Conservation (phyloP, 2,113 vertebrate genomes). For the Amia ocellicauda region DNA sequence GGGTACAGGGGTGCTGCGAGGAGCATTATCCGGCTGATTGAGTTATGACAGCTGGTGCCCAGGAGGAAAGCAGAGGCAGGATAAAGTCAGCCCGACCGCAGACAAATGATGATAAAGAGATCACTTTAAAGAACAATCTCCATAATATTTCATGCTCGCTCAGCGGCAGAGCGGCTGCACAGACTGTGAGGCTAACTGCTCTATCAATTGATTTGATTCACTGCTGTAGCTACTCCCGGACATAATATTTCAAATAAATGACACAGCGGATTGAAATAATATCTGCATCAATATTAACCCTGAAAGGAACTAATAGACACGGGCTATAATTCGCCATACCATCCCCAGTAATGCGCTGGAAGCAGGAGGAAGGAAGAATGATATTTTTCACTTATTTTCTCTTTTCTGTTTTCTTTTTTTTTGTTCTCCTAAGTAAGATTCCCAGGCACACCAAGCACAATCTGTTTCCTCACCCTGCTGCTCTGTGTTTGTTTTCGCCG, state of each 20-base stretch:
- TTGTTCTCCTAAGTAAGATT: no score
- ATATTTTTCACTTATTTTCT: conserved; percentile 50
- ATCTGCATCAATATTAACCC: conserved; percentile 99
- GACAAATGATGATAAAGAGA: conserved; percentile 99
- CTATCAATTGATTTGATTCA: conserved; percentile 99
- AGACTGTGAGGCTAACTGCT: conserved; percentile 88
- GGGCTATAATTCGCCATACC: conserved; percentile 85
- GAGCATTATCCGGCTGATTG: conserved; percentile 92
- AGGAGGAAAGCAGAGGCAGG: conserved; percentile 72
- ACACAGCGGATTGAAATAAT: conserved; percentile 96
- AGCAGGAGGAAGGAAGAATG: conserved; percentile 63
- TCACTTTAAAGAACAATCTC: conserved; percentile 99
- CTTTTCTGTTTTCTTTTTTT: no score
- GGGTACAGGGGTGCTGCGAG: conserved; percentile 55
- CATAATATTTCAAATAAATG: conserved; percentile 99
- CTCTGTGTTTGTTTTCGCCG: background rate
- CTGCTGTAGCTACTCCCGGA: conserved; percentile 86
- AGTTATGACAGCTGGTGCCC: conserved; percentile 96
- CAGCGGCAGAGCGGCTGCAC: conserved; percentile 75
- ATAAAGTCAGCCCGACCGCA: conserved; percentile 75
- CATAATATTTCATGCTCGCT: conserved; percentile 98
- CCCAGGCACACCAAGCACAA: conserved; percentile 49
- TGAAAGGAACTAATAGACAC: conserved; percentile 96
- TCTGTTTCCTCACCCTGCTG: conserved; percentile 40
- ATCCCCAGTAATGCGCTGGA: conserved; percentile 76